A percentile compares a stretch with the other conserved stretches of the same genome.
These are phyloP conservation scores for Phataginus tricuspis DNA, from an alignment of 2,797 vertebrate genomes.

Conservation along the genomic window DNA sequence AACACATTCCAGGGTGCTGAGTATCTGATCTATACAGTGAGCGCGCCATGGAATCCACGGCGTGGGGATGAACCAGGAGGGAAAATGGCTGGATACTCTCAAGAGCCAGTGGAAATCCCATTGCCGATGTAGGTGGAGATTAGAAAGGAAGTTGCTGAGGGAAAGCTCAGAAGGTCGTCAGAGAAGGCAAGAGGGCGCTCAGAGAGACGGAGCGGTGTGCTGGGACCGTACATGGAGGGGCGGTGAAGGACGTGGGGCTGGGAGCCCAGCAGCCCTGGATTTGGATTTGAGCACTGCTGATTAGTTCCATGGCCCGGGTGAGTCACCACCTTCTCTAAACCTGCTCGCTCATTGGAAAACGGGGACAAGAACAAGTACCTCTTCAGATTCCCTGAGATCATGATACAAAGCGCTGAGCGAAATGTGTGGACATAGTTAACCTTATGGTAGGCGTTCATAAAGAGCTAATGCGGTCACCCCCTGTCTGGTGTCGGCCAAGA, in stretches of 20 bases:
- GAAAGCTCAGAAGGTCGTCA: background rate
- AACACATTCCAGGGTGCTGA: background rate
- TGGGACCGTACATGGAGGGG: background rate
- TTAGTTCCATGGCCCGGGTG: background rate
- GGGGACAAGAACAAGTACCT: background rate
- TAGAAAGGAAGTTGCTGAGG: background rate
- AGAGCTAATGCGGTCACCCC: background rate
- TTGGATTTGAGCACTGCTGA: background rate
- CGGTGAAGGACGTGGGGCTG: background rate
- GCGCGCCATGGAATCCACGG: background rate
- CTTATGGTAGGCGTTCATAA: background rate
- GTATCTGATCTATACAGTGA: background rate
- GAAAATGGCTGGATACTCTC: background rate
- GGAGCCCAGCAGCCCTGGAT: background rate
- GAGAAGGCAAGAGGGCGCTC: background rate
- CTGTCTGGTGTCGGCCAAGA: background rate
- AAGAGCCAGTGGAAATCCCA: background rate
- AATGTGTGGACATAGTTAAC: background rate
- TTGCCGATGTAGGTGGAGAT: background rate
- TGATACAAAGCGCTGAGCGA: background rate
- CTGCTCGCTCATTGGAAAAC: background rate
- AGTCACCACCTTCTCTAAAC: background rate
- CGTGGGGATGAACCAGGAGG: background rate
- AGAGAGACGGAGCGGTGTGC: background rate
- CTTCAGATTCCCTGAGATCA: background rate